Base-by-base conservation (phyloP, 2,888 invertebrate species). In the Cenopis cana region DNA sequence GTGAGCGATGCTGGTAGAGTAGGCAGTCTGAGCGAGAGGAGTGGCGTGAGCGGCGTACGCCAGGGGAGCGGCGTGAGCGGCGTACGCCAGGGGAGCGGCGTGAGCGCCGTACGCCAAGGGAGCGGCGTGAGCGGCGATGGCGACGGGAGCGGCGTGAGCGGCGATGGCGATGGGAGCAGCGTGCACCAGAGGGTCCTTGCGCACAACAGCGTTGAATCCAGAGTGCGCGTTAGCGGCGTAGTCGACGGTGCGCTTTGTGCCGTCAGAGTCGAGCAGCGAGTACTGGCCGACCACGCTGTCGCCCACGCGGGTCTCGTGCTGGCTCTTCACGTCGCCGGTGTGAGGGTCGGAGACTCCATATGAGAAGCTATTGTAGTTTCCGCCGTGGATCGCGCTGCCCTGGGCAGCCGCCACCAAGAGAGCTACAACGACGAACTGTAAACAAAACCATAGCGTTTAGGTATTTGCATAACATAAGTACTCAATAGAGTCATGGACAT, bases 171-270 rank as follows among this genome's bases (percentile, higher is more conserved):
- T 18, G 18, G 72, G 74, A 14, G 76, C 75, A 17, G 74, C 75
- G 46, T 74, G 70, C 36, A 70, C 41, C 38, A 73, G 55, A 11
- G 77, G 74, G 74, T 87, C 88, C 75, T 85, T 87, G 74, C 84
- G 85, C 3, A 91, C 91, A 38, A 90, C 86, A 52, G 91, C 90
- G 80, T 89, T 90, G 82, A 90, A 91, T 64, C 91, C 90, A 75
- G 87, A 84, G 73, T 87, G 75, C 17, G 86, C 82, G 73, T 90
- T 89, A 72, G 90, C 88, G 60, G 85, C 85, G 80, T 91, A 91
- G 77, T 91, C 89, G 0, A 91, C 91, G 55, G 81, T 86, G 72
- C 91, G 86, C 71, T 82, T 83, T 61, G 86, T 89, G 73, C 91
- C 91, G 76, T 91, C 90, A 60, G 91, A 80, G 29, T 91, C 90